Evolutionary conservation across 2,113 vertebrate species (phyloP), one percentile per base, ranked within the genome.

Genomic region (Penelope pileata): DNA sequence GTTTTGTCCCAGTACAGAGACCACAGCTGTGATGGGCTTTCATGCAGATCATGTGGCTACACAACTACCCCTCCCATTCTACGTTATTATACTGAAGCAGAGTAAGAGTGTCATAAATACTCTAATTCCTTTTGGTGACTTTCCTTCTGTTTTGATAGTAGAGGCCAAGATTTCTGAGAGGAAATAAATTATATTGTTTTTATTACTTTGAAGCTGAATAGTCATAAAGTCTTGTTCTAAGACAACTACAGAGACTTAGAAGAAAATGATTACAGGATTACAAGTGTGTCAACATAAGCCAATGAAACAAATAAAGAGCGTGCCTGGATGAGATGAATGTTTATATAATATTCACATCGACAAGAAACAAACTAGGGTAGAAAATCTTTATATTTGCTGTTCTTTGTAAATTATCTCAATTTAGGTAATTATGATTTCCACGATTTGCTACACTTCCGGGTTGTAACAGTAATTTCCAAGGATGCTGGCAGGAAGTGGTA

Each of bases 321-420:
- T 12, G 48, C 3, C 19, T 16, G 54, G 91, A 62, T 43, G 38
- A 70, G 27, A 17, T 23, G 83, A 87, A 90, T 72, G 92, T 94
- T 83, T 78, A 66, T 90, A 16, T 45, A 79, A 19, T 6, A 22
- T 59, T 79, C 47, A 59, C 6, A 53, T 7, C 12, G 8, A 62
- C 50, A 78, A 89, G 42, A 75, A 91, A 54, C 9, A 86, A 93
- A 56, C 6, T 9, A 66, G 29, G 4, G 9, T 56, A 16, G 36
- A 91, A 92, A 83, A 89, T 3, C 10, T 66, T 12, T 22, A 63
- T 73, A 53, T 54, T 93, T 74, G 76, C 12, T 81, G 43, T 87
- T 91, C 56, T 92, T 74, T 85, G 32, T 9, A 92, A 94, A 95
- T 93, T 82, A 89, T 5, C 30, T 47, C 88, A 91, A 93, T 93